Conservation (phyloP, 2,113 vertebrate species). For the Gallinago paraguaiae region DNA sequence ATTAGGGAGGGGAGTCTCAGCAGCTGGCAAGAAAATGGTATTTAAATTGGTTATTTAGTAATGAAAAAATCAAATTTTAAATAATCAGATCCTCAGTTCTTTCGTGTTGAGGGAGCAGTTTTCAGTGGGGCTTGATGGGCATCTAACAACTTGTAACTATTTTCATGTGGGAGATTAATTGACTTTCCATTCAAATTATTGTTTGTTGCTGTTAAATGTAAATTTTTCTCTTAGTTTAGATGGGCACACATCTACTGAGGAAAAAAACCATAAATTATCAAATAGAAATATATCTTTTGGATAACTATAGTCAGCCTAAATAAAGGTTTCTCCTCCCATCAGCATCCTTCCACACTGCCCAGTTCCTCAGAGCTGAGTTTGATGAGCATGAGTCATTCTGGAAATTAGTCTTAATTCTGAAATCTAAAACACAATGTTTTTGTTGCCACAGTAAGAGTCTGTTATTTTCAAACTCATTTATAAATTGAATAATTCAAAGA, state of each 20-base stretch:
- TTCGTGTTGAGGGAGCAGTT: not conserved
- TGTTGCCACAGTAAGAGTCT: not conserved
- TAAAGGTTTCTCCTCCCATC: not conserved
- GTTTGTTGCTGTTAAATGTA: not conserved
- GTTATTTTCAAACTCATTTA: constrained; percentile 30
- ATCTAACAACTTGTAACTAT: not conserved
- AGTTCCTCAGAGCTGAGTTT: not conserved
- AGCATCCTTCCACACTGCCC: not conserved
- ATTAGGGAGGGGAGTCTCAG: not conserved
- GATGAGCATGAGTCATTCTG: not conserved
- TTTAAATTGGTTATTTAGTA: not conserved
- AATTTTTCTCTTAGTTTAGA: not conserved
- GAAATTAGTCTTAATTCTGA: not conserved
- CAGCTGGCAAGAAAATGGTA: not conserved
- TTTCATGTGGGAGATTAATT: not conserved
- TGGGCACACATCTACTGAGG: not conserved
- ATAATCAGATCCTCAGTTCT: not conserved
- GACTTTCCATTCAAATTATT: not conserved
- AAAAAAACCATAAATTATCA: not conserved
- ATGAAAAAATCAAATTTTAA: not conserved
- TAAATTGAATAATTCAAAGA: constrained; percentile 29
- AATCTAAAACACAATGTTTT: not conserved
- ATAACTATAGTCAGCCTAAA: not conserved
- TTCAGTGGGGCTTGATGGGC: not conserved
- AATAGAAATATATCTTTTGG: not conserved